Evolutionary conservation across 2,888 invertebrate genomes (phyloP).

Genomic region (Macaria liturata): DNA sequence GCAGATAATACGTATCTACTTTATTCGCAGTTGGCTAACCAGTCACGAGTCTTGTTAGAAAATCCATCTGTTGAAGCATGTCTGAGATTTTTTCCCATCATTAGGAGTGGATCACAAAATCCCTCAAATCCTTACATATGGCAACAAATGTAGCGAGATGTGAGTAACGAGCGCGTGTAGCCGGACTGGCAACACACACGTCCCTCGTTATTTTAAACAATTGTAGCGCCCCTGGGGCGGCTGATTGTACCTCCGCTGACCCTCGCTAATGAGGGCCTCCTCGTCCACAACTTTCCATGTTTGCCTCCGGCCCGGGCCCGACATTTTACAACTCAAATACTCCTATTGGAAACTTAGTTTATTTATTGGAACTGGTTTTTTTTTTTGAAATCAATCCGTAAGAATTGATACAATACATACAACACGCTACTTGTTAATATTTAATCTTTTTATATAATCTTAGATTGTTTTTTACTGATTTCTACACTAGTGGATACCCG

Average conservation of each 20-base stretch:
- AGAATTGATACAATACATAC: too few relatives aligned
- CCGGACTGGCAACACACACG: constrained; percentile 50
- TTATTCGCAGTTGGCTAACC: too few relatives aligned
- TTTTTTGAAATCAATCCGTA: too few relatives aligned
- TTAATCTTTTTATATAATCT: too few relatives aligned
- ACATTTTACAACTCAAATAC: constrained; percentile 3
- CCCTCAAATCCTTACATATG: constrained; percentile 13
- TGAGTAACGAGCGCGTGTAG: constrained; percentile 25
- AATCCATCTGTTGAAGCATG: background rate
- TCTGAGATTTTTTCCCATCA: background rate
- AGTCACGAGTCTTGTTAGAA: too few relatives aligned
- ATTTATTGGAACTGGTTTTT: background rate
- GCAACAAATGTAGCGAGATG: constrained; percentile 20
- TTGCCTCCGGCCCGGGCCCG: constrained; percentile 53
- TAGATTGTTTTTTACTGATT: too few relatives aligned
- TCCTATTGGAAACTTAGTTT: constrained; percentile 5
- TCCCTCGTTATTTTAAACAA: constrained; percentile 81
- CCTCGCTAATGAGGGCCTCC: constrained; percentile 64
- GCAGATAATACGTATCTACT: too few relatives aligned
- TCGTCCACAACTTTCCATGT: constrained; percentile 60
- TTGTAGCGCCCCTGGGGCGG: constrained; percentile 59
- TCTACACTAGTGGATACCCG: too few relatives aligned
- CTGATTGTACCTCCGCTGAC: constrained; percentile 68
- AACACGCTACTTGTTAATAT: too few relatives aligned
- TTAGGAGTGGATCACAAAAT: background rate